Evolutionary conservation across 2,888 invertebrate genomes (phyloP), one percentile per base, ranked within the genome.

Genomic region (Sphaeridia pumilis): DNA sequence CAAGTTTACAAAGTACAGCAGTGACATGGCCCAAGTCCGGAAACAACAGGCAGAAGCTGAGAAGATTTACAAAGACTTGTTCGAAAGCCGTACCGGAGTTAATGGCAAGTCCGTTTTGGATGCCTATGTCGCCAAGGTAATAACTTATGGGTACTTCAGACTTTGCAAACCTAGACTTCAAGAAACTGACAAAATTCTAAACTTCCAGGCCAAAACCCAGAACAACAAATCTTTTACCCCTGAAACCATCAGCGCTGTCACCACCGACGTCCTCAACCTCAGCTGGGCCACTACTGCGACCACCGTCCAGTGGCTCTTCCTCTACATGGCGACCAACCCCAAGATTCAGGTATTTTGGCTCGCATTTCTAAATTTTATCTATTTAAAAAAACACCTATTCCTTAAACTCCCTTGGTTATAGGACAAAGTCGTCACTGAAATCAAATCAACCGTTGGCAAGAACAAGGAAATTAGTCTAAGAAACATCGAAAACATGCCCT

Each of bases 251-350:
- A 71, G 79, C 61, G 84, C 82, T 69, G 73, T 88, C 26, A 68
- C 88, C 55, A 84, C 84, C 2, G 90, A 90, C 70, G 73, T 89
- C 67, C 86, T 86, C 67, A 87, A 88, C 0, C 89, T 89, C 14
- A 87, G 87, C 3, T 76, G 87, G 47, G 90, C 90, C 65, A 89
- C 90, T 0, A 83, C 87, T 0, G 71, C 85, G 52, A 79, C 83
- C 0, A 85, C 87, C 0, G 67, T 89, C 27, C 75, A 84, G 27
- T 90, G 90, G 90, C 82, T 84, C 65, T 69, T 89, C 17, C 72
- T 89, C 20, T 85, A 80, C 61, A 77, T 90, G 76, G 83, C 86
- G 1, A 71, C 77, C 36, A 70, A 84, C 70, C 79, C 78, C 2
- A 73, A 77, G 1, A 77, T 78, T 65, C 83, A 83, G 75, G 81